Evolutionary conservation across 2,797 vertebrate species (phyloP), one percentile per base, ranked within the genome.

Genomic region (Gymnothorax reevesii): DNA sequence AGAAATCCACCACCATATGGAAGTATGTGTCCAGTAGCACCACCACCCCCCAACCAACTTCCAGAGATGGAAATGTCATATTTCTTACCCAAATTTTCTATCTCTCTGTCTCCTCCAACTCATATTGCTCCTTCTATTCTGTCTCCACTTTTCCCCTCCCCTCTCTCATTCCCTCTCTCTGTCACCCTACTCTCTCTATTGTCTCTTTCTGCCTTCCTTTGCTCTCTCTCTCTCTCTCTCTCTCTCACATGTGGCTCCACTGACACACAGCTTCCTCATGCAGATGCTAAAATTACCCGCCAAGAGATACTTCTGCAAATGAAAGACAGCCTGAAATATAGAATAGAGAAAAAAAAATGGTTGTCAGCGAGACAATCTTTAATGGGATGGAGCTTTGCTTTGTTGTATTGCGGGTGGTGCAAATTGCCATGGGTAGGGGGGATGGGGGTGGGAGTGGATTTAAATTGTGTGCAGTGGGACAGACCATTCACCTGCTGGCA

Each of bases 401-500:
- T 69, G 22, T n/a, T 0, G 22, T 27, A 9, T 7, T 73, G 69
- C 7, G 69, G 69, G 27, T 4, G 3, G 64, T 12, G 25, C 10
- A 25, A 7, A 69, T 25, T 22, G 10, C 64, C 64, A 42, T 12
- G 42, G 69, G 2, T 8, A 33, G 12, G 25, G 17, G 60, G 20
- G 15, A 62, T 62, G 60, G 60, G 4, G 12, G 66, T 25, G 22
- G n/a, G 66, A 27, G 66, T 9, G 66, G 66, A 25, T 6, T 7
- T n/a, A 69, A 10, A 27, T 0, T 69, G 25, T 27, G 7, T 22
- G n/a, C 15, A 22, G 64, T 17, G 64, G 64, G 64, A 20, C 66
- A 25, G 66, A n/a, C 10, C 3, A 54, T 91, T 93, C 87, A 96
- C 96, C 95, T 92, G 95, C 95, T 0, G 96, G 96, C 12, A 97